phyloP scores from a whole-genome alignment of 1,140 invertebrate species.

The Sycobia sp. region DNA sequence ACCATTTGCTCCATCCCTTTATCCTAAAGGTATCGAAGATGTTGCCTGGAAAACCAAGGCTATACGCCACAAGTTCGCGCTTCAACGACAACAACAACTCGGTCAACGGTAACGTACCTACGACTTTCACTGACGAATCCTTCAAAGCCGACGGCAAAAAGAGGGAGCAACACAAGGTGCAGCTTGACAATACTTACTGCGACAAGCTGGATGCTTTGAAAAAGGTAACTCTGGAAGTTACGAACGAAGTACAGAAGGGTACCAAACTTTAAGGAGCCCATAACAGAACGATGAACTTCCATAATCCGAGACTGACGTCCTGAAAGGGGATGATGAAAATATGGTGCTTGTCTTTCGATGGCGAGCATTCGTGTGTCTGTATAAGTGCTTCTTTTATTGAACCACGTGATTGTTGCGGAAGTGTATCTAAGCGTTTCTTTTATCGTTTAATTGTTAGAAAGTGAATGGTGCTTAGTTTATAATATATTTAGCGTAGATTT shows the following conservation, averaged over 20 bases:
- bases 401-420: background rate
- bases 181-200: conserved; percentile 46
- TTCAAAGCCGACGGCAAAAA: conserved; percentile 36
- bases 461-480: conserved; percentile 15
- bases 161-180: conserved; percentile 44
- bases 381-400: conserved; percentile 1
- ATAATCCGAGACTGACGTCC: conserved; percentile 41
- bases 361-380: background rate
- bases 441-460: background rate
- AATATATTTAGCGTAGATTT: too few species aligned
- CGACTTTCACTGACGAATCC: conserved; percentile 16
- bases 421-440: background rate
- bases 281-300: background rate
- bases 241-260: conserved; percentile 56
- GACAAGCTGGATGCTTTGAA: conserved; percentile 56
- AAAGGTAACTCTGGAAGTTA: conserved; percentile 53
- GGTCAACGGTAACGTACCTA: conserved; percentile 37
- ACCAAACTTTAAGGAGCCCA: conserved; percentile 48
- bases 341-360: conserved; percentile 14
- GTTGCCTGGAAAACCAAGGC: conserved; percentile 62
- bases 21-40: conserved; percentile 65
- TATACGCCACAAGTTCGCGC: conserved; percentile 41
- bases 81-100: conserved; percentile 26
- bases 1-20: conserved; percentile 70
- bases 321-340: conserved; percentile 35